phyloP scores from a whole-genome alignment of 2,797 vertebrate genomes.

The Argyrosomus regius region DNA sequence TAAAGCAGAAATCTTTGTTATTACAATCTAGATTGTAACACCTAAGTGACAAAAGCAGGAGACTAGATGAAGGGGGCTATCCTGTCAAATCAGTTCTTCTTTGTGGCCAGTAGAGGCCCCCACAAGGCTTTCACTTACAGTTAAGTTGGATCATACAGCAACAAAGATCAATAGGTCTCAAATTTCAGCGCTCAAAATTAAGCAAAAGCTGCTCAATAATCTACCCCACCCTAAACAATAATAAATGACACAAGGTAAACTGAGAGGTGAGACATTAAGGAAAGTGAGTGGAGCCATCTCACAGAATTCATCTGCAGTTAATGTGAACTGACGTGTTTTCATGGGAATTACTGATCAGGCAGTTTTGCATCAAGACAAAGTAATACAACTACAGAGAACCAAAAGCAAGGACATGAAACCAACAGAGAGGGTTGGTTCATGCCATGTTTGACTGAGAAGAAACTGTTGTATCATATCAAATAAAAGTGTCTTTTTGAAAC shows the following conservation, averaged over 20 bases:
- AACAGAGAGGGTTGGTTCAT: constrained; percentile 58
- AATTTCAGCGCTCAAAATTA: constrained; percentile 42
- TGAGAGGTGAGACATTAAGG: constrained; percentile 18
- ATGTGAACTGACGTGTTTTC: constrained; percentile 63
- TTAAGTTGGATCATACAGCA: constrained; percentile 62
- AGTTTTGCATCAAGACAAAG: constrained; percentile 82
- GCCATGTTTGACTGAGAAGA: constrained; percentile 77
- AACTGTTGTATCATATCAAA: constrained; percentile 87
- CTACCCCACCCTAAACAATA: constrained; percentile 9
- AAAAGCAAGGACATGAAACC: constrained; percentile 54
- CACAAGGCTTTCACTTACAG: constrained; percentile 65
- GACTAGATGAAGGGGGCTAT: neutral
- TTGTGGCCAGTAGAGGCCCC: constrained; percentile 77
- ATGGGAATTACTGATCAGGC: constrained; percentile 54
- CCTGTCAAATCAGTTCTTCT: constrained; percentile 39
- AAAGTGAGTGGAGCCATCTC: constrained; percentile 25
- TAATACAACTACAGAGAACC: constrained; percentile 75
- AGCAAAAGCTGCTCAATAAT: constrained; percentile 39
- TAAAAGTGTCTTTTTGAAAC: constrained; percentile 82
- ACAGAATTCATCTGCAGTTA: constrained; percentile 40
- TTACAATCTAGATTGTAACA: constrained; percentile 15
- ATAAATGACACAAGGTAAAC: constrained; percentile 8
- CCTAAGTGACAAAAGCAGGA: constrained; percentile 25
- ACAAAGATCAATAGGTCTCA: constrained; percentile 74
- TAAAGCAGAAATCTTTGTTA: constrained; percentile 20